Base-by-base conservation (phyloP, 2,113 vertebrate species). In the Cyphomyrus discorhynchus region DNA sequence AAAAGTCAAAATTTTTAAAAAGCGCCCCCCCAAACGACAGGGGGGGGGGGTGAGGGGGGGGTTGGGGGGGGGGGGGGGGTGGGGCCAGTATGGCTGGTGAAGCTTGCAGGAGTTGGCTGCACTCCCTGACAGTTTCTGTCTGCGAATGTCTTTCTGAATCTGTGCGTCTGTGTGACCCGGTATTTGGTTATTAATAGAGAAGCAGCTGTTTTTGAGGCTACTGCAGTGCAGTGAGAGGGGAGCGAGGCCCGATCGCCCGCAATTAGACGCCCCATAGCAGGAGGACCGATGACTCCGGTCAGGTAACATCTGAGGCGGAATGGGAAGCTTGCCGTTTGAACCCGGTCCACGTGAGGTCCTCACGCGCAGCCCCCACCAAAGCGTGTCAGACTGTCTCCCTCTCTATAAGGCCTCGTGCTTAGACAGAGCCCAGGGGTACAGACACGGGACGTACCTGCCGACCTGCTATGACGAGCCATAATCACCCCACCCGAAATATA, bases 121-220 rank as follows among this genome's bases (percentile, higher is more conserved):
- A 11, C 11, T 39, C 31, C 74, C 49, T 15, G 85, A 47, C 49
- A 39, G 10, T 50, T 50, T 2, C 49, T 86, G 47, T 86, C 42
- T 80, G 74, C 35, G 74, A 80, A 42, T 80, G 35, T 39, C 31
- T 80, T 35, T 80, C 74, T 80, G 74, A 80, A 80, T 80, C 35
- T 42, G 31, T 19, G 31, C 31, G 27, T 39, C 11, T 77, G 74
- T 77, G 70, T 42, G 15, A 80, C 15, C 74, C 74, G 74, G 74
- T 42, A 42, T 80, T 80, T 80, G 35, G 74, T 80, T 80, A 80
- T 80, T 80, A 80, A 80, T 80, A 80, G 74, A 80, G 74, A 80
- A 80, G 74, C 74, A 80, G 74, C 74, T 80, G 74, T 42, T 80
- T 80, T 80, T 35, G n/a, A 80, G 74, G 35, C 35, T 42, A 7